Evolutionary conservation across 1,140 invertebrate species (phyloP).

Genomic region (Ylistrum balloti): DNA sequence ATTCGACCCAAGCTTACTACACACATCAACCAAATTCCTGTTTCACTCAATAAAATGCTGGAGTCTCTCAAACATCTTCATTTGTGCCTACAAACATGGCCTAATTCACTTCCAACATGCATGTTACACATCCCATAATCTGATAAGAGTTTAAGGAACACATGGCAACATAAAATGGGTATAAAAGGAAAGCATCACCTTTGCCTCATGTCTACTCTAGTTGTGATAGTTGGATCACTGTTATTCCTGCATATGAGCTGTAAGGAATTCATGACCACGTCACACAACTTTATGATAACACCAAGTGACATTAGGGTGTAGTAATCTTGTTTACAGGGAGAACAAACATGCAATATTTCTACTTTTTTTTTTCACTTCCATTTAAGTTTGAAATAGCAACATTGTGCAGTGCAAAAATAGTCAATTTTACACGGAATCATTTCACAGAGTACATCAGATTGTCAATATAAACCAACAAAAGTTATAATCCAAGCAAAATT

Average conservation of each 20-base stretch:
- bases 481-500: no score
- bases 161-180: neutral
- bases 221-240: neutral
- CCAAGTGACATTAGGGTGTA: neutral
- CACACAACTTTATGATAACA: slow-evolving; percentile 25
- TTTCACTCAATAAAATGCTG: slow-evolving; percentile 5
- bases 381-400: neutral
- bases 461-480: no score
- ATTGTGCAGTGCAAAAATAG: no score
- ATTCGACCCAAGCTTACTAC: neutral
- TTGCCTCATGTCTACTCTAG: neutral
- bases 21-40: neutral
- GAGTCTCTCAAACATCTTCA: slow-evolving; percentile 9
- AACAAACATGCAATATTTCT: slow-evolving; percentile 5
- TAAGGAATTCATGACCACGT: neutral
- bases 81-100: neutral
- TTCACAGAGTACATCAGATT: no score
- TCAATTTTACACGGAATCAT: no score
- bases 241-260: neutral
- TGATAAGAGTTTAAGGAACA: neutral
- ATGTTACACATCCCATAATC: slow-evolving; percentile 2
- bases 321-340: neutral
- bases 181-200: neutral
- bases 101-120: slow-evolving; percentile 26
- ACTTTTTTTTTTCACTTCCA: neutral